These are phyloP conservation scores for Gryon sp. DNA, from an alignment of 1,140 invertebrate species.

Conservation along the genomic window DNA sequence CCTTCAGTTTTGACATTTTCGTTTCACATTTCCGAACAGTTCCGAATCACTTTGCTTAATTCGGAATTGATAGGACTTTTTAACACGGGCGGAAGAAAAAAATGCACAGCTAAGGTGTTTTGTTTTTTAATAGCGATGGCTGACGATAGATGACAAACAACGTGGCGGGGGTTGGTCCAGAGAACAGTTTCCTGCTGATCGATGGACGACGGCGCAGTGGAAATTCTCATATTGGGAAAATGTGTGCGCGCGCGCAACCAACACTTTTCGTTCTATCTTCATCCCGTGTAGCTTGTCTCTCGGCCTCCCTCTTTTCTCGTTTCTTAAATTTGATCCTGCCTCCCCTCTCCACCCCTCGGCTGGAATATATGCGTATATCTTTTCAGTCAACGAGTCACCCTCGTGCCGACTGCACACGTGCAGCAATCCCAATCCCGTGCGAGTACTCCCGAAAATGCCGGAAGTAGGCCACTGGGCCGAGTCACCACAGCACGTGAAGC, in stretches of 20 bases:
- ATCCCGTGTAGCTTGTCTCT: constrained; percentile 38
- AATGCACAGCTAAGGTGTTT: constrained; percentile 14
- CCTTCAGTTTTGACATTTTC: no score
- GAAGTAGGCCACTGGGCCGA: constrained; percentile 76
- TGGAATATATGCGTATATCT: constrained; percentile 67
- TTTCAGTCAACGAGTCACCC: constrained; percentile 73
- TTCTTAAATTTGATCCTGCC: no score
- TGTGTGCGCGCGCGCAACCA: constrained; percentile 68
- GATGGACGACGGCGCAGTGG: constrained; percentile 78
- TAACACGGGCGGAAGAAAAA: no score
- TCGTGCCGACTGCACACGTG: constrained; percentile 68
- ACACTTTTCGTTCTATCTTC: constrained; percentile 51
- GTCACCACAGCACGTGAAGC: constrained; percentile 71
- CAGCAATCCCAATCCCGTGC: constrained; percentile 54
- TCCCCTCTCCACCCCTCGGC: constrained; percentile 59
- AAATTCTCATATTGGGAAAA: constrained; percentile 70
- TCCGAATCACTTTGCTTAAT: no score
- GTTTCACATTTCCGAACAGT: no score
- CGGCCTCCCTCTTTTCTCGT: no score
- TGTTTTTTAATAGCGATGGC: constrained; percentile 32
- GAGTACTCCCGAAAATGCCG: constrained; percentile 65
- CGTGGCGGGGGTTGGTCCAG: constrained; percentile 76
- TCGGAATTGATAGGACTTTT: no score
- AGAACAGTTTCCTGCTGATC: constrained; percentile 78
- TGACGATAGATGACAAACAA: constrained; percentile 60